Conservation (phyloP, 2,113 vertebrate species). For the Pimephales promelas region DNA sequence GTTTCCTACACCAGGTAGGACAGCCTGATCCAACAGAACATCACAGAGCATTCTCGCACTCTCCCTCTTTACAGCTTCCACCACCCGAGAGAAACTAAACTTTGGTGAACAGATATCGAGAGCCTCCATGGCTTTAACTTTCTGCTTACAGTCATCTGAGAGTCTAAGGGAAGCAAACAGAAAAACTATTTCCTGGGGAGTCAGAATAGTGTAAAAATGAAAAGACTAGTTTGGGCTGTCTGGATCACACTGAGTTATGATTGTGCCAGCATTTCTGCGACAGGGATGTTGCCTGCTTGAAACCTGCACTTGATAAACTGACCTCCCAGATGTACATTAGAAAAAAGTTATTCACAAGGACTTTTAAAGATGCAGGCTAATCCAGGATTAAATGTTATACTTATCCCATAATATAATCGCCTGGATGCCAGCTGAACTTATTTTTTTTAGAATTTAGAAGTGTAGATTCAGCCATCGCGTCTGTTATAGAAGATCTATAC, state of each 20-base stretch:
- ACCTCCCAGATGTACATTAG: neutral
- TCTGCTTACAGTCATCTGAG: slow-evolving; percentile 79
- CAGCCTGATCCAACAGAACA: slow-evolving; percentile 87
- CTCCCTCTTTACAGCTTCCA: slow-evolving; percentile 80
- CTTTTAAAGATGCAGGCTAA: neutral
- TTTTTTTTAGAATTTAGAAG: too few relatives aligned
- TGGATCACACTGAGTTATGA: neutral
- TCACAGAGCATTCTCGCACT: slow-evolving; percentile 85
- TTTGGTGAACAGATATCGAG: slow-evolving; percentile 88
- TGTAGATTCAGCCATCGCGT: too few relatives aligned
- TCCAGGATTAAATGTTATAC: neutral
- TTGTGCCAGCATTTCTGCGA: neutral
- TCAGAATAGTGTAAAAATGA: slow-evolving; percentile 55
- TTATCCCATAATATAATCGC: neutral
- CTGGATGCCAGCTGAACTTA: too few relatives aligned
- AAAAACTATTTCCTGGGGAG: slow-evolving; percentile 53
- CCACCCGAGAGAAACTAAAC: slow-evolving; percentile 83
- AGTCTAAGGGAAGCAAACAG: slow-evolving; percentile 73
- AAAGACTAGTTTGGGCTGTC: slow-evolving; percentile 31
- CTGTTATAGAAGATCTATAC: too few relatives aligned
- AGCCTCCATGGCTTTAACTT: slow-evolving; percentile 79
- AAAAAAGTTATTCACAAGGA: too few relatives aligned
- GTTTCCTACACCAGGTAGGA: slow-evolving; percentile 93
- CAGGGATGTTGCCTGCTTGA: neutral
- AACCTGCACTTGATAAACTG: neutral